Conservation (phyloP, 2,113 vertebrate genomes). For the Picathartes gymnocephalus region DNA sequence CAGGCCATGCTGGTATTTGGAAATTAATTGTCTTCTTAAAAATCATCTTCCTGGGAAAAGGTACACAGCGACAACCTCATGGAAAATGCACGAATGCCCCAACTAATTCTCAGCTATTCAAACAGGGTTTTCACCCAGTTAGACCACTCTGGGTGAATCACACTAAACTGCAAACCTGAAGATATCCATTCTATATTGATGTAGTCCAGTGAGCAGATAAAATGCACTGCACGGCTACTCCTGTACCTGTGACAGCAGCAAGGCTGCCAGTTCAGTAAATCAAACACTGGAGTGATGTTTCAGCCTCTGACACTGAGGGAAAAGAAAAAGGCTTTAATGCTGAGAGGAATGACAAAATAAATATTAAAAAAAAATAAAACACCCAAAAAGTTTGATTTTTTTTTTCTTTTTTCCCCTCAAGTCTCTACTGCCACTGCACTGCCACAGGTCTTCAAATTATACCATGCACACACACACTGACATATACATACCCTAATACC, state of each 20-base stretch:
- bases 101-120: conserved; percentile 33
- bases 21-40: background rate
- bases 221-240: background rate
- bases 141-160: conserved; percentile 10
- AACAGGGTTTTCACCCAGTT: conserved; percentile 1
- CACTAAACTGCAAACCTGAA: background rate
- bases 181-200: background rate
- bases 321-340: background rate
- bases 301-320: background rate
- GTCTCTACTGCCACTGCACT: background rate
- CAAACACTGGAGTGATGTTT: background rate
- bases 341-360: background rate
- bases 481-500: background rate
- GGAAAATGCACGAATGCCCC: background rate
- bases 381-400: background rate
- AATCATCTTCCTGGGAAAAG: accelerated
- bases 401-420: background rate
- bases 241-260: background rate
- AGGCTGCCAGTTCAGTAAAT: background rate
- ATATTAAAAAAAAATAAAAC: background rate
- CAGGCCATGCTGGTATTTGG: accelerated
- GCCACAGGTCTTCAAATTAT: background rate
- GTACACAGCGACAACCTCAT: background rate
- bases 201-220: background rate
- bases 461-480: background rate